These are phyloP conservation scores for Mesopsocus fuscifrons DNA, from an alignment of 2,888 invertebrate species.

Conservation along the genomic window DNA sequence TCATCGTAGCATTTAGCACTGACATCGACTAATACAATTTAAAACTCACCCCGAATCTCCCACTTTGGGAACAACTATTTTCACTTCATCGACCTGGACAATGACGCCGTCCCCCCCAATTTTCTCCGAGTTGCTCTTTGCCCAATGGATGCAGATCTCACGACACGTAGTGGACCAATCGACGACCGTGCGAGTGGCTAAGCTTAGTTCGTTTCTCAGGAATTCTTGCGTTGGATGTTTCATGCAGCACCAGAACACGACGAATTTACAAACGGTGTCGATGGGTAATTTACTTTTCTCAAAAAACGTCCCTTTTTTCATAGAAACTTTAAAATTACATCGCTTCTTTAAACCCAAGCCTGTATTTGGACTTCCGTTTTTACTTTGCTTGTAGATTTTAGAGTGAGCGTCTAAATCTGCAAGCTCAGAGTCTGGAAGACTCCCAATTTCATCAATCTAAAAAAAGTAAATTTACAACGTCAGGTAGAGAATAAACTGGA, in stretches of 20 bases:
- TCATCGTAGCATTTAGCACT: too few relatives aligned
- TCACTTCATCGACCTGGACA: conserved; percentile 8
- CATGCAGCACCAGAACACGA: conserved; percentile 7
- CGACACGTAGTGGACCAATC: conserved; percentile 6
- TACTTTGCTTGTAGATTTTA: background rate
- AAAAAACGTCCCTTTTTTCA: conserved; percentile 8
- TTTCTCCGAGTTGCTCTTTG: background rate
- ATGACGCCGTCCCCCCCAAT: conserved; percentile 6
- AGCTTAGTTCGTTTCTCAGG: conserved; percentile 6
- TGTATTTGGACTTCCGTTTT: background rate
- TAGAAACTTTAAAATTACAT: conserved; percentile 7
- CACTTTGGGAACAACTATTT: background rate
- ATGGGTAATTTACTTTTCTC: conserved; percentile 7
- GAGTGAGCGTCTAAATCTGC: background rate
- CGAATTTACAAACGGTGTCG: conserved; percentile 7
- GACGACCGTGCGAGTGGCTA: conserved; percentile 3
- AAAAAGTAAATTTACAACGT: too few relatives aligned
- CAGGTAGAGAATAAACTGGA: too few relatives aligned
- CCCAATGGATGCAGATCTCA: conserved; percentile 7
- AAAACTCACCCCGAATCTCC: background rate
- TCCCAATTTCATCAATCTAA: background rate
- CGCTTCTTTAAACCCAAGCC: background rate
- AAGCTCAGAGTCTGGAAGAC: background rate
- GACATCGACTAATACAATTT: too few relatives aligned
- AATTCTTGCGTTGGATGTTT: conserved; percentile 6